A percentile compares a stretch with the other conserved stretches of the same genome.
Conservation (phyloP, 2,888 invertebrate species). For the Eutolmus rufibarbis region DNA sequence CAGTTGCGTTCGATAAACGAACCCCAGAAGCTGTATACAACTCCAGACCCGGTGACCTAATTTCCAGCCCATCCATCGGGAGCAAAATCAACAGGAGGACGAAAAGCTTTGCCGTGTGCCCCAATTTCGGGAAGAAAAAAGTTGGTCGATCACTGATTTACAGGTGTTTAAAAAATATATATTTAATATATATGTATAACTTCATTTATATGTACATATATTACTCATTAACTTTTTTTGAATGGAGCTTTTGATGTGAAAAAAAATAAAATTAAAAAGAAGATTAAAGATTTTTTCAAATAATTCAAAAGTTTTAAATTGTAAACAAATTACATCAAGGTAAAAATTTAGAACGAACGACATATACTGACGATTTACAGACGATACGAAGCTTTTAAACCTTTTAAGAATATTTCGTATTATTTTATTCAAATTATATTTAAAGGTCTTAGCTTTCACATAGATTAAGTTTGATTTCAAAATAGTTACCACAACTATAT, state of each 20-base stretch:
- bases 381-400: not conserved
- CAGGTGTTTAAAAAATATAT: not conserved
- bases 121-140: not conserved
- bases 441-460: not conserved
- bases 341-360: too few species aligned
- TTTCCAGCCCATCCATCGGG: conserved; percentile 26
- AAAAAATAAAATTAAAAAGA: not conserved
- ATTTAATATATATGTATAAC: not conserved
- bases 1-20: conserved; percentile 8
- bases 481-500: not conserved
- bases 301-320: not conserved
- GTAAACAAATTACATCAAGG: too few species aligned
- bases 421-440: not conserved
- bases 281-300: not conserved
- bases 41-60: conserved; percentile 32
- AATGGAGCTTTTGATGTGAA: not conserved
- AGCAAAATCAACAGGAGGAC: conserved; percentile 14
- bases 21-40: conserved; percentile 25
- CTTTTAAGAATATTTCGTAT: not conserved
- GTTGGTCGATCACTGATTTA: not conserved
- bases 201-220: not conserved
- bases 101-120: conserved; percentile 7
- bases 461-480: not conserved
- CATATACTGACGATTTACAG: too few species aligned
- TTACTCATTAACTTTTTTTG: not conserved